These are phyloP conservation scores for Diadegma fenestrale DNA, from an alignment of 2,888 invertebrate genomes.

Conservation along the genomic window DNA sequence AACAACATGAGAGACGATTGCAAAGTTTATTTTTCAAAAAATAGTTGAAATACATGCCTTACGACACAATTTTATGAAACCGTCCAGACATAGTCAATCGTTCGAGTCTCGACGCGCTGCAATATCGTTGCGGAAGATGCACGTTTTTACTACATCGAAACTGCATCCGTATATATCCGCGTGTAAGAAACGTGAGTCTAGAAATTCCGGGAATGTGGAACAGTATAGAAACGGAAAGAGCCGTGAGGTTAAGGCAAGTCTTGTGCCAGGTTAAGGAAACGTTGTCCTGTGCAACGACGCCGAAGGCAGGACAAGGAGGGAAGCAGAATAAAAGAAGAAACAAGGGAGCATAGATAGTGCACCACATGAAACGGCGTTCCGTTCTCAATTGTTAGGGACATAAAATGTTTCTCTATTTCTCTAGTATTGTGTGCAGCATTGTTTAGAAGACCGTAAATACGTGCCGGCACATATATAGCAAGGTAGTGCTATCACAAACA, in stretches of 20 bases:
- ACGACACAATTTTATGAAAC: conserved; percentile 13
- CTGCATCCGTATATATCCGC: conserved; percentile 16
- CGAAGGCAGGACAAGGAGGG: not conserved
- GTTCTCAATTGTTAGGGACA: conserved; percentile 39
- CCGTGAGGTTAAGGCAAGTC: conserved; percentile 53
- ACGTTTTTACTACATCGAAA: conserved; percentile 69
- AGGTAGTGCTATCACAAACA: conserved; percentile 5
- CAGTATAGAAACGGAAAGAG: conserved; percentile 30
- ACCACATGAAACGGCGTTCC: conserved; percentile 32
- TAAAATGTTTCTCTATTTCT: conserved; percentile 52
- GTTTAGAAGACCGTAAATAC: conserved; percentile 17
- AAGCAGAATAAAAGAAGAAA: conserved; percentile 1
- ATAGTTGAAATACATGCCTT: not conserved
- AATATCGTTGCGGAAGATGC: conserved; percentile 73
- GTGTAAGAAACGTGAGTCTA: conserved; percentile 7
- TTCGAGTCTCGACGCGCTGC: conserved; percentile 57
- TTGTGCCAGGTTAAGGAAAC: conserved; percentile 33
- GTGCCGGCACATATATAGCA: conserved; percentile 15
- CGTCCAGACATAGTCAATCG: conserved; percentile 49
- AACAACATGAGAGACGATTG: not conserved
- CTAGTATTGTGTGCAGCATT: conserved; percentile 26
- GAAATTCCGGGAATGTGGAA: conserved; percentile 58
- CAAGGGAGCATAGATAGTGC: conserved; percentile 32
- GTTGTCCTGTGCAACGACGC: conserved; percentile 24
- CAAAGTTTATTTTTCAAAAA: not conserved